Evolutionary conservation across 2,113 vertebrate species (phyloP).

Genomic region (Rana temporaria): DNA sequence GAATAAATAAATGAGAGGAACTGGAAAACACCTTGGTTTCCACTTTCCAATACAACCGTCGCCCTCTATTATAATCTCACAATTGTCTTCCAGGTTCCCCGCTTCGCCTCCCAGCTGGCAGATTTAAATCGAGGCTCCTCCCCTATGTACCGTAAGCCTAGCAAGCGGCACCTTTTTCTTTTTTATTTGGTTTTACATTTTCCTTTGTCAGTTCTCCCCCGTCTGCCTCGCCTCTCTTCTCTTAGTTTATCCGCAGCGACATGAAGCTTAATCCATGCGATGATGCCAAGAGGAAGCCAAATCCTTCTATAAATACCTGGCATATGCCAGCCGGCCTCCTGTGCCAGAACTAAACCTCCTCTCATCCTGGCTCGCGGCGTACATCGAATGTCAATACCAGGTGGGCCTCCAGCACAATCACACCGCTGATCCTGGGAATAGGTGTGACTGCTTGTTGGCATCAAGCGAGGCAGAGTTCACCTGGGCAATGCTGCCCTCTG

Average conservation of each 20-base stretch:
- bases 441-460: conserved; percentile 2
- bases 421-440: conserved; percentile 28
- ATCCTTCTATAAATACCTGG: not conserved
- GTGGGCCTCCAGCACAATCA: not conserved
- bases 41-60: too few relatives aligned
- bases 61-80: too few relatives aligned
- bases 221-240: not conserved
- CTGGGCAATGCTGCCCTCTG: conserved; percentile 23
- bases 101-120: too few relatives aligned
- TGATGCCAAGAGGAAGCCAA: conserved; percentile 24
- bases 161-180: not conserved
- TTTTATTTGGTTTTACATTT: not conserved
- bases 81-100: too few relatives aligned
- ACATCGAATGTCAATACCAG: conserved; percentile 16
- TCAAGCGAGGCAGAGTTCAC: not conserved
- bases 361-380: not conserved
- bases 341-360: conserved; percentile 26
- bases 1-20: too few relatives aligned
- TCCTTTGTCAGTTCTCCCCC: too few relatives aligned
- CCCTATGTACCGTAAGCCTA: too few relatives aligned
- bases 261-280: conserved; percentile 13
- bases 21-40: too few relatives aligned
- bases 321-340: not conserved
- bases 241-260: conserved; percentile 6
- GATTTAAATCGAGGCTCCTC: too few relatives aligned